These are phyloP conservation scores for Campoplex nolae DNA, from an alignment of 2,888 invertebrate genomes.

Conservation along the genomic window DNA sequence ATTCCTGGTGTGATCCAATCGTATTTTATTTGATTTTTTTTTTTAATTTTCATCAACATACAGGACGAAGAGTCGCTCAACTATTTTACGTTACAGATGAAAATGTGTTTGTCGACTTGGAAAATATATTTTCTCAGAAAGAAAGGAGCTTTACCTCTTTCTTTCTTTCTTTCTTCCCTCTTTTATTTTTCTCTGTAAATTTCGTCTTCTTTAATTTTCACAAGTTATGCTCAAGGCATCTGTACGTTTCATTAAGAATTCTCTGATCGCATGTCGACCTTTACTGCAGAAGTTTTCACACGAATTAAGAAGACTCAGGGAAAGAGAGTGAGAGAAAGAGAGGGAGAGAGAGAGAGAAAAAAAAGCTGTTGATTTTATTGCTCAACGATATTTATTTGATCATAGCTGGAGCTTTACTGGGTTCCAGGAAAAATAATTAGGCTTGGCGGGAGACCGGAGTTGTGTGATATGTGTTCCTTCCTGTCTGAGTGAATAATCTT, in stretches of 20 bases:
- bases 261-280: constrained; percentile 9
- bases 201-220: constrained; percentile 5
- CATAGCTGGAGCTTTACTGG: constrained; percentile 57
- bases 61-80: constrained; percentile 13
- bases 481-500: constrained; percentile 43
- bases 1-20: constrained; percentile 29
- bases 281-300: constrained; percentile 1
- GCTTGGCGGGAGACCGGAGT: constrained; percentile 48
- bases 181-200: background rate
- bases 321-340: background rate
- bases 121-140: constrained; percentile 20
- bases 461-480: constrained; percentile 23
- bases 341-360: constrained; percentile 30
- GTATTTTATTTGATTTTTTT: constrained; percentile 21
- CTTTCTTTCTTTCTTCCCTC: constrained; percentile 3
- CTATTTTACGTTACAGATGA: constrained; percentile 31
- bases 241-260: constrained; percentile 19
- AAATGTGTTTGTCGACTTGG: constrained; percentile 9
- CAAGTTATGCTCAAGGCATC: constrained; percentile 28
- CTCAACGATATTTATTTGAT: constrained; percentile 78
- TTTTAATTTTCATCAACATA: background rate
- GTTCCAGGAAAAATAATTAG: constrained; percentile 59
- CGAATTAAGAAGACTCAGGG: constrained; percentile 3
- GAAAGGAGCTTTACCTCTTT: constrained; percentile 1
- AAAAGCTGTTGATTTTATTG: constrained; percentile 73